Conservation (phyloP, 2,888 invertebrate species). For the Polydrusus tereticollis region DNA sequence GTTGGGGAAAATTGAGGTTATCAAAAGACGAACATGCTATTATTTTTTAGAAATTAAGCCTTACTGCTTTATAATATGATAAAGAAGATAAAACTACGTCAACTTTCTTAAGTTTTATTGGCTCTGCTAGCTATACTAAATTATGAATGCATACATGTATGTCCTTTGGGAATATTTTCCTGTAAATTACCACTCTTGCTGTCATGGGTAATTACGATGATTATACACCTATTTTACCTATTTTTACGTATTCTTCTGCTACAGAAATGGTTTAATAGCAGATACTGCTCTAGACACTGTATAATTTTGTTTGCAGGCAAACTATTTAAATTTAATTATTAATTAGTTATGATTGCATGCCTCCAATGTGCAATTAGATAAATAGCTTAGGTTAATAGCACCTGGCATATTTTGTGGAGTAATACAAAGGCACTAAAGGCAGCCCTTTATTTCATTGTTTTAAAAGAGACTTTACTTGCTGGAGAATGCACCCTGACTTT, state of each 20-base stretch:
- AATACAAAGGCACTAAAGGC: slow-evolving; percentile 1
- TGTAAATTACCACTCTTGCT: slow-evolving; percentile 2
- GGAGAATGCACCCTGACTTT: too few relatives aligned
- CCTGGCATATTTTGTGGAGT: slow-evolving; percentile 10
- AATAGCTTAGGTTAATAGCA: slow-evolving; percentile 25
- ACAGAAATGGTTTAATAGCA: slow-evolving; percentile 19
- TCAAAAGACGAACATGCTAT: too few relatives aligned
- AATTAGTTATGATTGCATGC: slow-evolving; percentile 26
- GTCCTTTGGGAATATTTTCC: slow-evolving; percentile 9
- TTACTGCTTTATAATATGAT: too few relatives aligned
- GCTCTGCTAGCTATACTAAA: background rate
- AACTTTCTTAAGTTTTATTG: background rate
- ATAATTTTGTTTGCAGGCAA: slow-evolving; percentile 23
- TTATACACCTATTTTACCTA: slow-evolving; percentile 16
- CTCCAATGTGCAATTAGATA: slow-evolving; percentile 22
- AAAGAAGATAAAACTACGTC: background rate
- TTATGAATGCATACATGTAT: background rate
- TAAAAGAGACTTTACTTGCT: too few relatives aligned
- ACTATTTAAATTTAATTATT: slow-evolving; percentile 31
- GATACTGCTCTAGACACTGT: slow-evolving; percentile 13
- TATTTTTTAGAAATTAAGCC: too few relatives aligned
- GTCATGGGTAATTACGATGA: slow-evolving; percentile 21
- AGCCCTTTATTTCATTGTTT: background rate
- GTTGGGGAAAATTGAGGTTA: too few relatives aligned
- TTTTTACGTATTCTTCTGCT: slow-evolving; percentile 22